Percentiles rank a stretch among this genome's conserved stretches.
Conservation (phyloP, 2,113 vertebrate species). For the Pseudonaja textilis region DNA sequence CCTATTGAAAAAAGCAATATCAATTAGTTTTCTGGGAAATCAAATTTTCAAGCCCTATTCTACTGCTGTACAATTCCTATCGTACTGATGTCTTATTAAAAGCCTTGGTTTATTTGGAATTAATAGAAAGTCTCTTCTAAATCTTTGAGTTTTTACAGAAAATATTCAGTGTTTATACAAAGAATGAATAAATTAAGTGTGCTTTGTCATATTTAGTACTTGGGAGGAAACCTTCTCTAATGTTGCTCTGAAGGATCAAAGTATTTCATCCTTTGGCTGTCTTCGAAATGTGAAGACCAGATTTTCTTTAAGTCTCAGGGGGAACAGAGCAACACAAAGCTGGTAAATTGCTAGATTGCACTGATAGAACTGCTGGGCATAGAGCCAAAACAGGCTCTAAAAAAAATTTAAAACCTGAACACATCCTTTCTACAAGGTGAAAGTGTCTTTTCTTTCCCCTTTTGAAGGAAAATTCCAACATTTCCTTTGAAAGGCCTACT, state of each 20-base stretch:
- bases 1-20: slow-evolving; percentile 16
- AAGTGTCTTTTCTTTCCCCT: slow-evolving; percentile 42
- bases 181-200: slow-evolving; percentile 64
- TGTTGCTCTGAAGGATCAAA: slow-evolving; percentile 69
- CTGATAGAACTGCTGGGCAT: slow-evolving; percentile 60
- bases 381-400: slow-evolving; percentile 56
- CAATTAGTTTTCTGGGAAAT: slow-evolving; percentile 32
- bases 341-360: slow-evolving; percentile 62
- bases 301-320: slow-evolving; percentile 63
- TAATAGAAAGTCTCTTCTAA: slow-evolving; percentile 55
- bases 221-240: slow-evolving; percentile 64
- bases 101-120: slow-evolving; percentile 59
- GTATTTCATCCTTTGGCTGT: slow-evolving; percentile 63
- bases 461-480: slow-evolving; percentile 65
- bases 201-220: slow-evolving; percentile 69
- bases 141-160: slow-evolving; percentile 55
- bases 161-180: slow-evolving; percentile 63
- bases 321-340: slow-evolving; percentile 63
- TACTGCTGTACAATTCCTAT: slow-evolving; percentile 37
- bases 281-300: slow-evolving; percentile 46
- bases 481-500: slow-evolving; percentile 66
- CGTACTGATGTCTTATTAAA: slow-evolving; percentile 47
- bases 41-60: slow-evolving; percentile 37
- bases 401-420: slow-evolving; percentile 46
- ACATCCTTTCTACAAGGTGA: slow-evolving; percentile 69